Conservation (phyloP, 1,140 invertebrate genomes). For the Elysia chlorotica region DNA sequence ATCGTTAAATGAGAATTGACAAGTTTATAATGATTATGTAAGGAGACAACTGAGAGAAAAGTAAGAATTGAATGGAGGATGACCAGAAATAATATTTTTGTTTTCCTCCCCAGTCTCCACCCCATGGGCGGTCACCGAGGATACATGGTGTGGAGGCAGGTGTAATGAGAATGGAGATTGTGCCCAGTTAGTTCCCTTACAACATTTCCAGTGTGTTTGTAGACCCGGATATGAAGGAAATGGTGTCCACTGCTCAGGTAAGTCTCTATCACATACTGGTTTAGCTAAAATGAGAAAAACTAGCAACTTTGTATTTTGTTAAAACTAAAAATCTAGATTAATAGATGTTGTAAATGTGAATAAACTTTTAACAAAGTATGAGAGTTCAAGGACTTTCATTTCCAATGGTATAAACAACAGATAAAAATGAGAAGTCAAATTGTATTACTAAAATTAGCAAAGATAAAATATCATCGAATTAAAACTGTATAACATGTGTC, state of each 20-base stretch:
- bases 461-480: too few relatives aligned
- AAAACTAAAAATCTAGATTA: background rate
- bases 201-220: constrained; percentile 39
- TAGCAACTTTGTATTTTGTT: background rate
- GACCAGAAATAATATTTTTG: too few relatives aligned
- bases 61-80: too few relatives aligned
- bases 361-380: constrained; percentile 32
- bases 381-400: too few relatives aligned
- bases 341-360: constrained; percentile 38
- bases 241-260: constrained; percentile 25
- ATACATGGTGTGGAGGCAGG: constrained; percentile 20
- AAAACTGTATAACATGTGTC: too few relatives aligned
- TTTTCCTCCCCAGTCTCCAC: constrained; percentile 32
- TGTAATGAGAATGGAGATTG: constrained; percentile 32
- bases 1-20: too few relatives aligned
- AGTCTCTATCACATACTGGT: background rate
- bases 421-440: too few relatives aligned
- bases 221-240: constrained; percentile 34
- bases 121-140: constrained; percentile 35
- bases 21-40: too few relatives aligned
- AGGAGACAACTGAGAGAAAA: too few relatives aligned
- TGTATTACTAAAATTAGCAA: too few relatives aligned
- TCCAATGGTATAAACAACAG: too few relatives aligned
- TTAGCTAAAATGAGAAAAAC: too few relatives aligned
- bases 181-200: constrained; percentile 30